Percentiles rank a stretch among this genome's conserved stretches.
These are phyloP conservation scores for Mythimna pallens DNA, from an alignment of 2,888 invertebrate genomes.

Conservation along the genomic window DNA sequence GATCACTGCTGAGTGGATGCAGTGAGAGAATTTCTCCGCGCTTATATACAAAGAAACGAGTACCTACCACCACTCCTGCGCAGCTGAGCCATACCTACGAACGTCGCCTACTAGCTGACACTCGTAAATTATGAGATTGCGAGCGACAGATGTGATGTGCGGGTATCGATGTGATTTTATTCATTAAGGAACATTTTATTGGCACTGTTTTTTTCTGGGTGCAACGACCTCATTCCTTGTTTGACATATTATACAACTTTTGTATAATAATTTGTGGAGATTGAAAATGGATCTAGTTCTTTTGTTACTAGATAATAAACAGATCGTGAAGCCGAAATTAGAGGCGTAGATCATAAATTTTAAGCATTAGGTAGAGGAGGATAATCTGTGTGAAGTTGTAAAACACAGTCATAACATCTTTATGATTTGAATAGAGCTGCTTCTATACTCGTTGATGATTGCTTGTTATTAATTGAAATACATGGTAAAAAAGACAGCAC, in stretches of 20 bases:
- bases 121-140: constrained; percentile 83
- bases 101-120: constrained; percentile 86
- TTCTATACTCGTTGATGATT: neutral
- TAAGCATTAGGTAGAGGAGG: neutral
- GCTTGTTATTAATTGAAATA: no score
- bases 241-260: constrained; percentile 30
- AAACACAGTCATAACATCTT: neutral
- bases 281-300: constrained; percentile 20
- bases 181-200: constrained; percentile 58
- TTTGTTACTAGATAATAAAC: constrained; percentile 21
- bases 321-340: constrained; percentile 14
- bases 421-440: neutral
- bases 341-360: constrained; percentile 3
- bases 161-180: constrained; percentile 59
- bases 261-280: neutral
- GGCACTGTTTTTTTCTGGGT: constrained; percentile 45
- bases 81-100: constrained; percentile 80
- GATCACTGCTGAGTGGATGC: constrained; percentile 81
- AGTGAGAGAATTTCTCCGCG: constrained; percentile 89
- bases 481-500: no score
- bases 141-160: constrained; percentile 71
- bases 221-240: constrained; percentile 65
- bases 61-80: constrained; percentile 74
- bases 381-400: constrained; percentile 23
- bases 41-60: constrained; percentile 79